Percentiles rank a stretch among this genome's conserved stretches.
phyloP scores from a whole-genome alignment of 2,113 vertebrate genomes.

The Carassius gibelio region DNA sequence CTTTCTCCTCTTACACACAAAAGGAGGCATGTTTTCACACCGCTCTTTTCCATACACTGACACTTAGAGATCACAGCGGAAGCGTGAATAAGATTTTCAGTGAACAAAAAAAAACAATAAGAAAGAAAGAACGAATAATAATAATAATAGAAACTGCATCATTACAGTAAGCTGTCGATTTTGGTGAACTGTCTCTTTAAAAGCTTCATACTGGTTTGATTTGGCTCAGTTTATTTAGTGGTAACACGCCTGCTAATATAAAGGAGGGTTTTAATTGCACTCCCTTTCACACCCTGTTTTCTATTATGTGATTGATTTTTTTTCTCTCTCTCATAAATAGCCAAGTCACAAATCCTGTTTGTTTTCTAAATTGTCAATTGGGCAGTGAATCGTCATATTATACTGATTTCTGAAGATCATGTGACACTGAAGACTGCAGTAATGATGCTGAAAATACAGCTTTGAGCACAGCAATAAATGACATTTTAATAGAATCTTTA shows the following conservation, averaged over 20 bases:
- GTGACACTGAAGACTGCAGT: no score
- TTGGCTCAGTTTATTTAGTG: not conserved
- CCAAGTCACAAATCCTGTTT: not conserved
- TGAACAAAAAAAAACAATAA: not conserved
- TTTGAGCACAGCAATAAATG: no score
- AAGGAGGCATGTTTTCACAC: not conserved
- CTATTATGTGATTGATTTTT: not conserved
- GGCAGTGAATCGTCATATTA: no score
- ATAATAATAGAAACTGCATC: not conserved
- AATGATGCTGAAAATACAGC: no score
- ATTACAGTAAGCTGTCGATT: not conserved
- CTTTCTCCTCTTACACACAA: not conserved
- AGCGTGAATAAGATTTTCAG: not conserved
- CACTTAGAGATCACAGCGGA: not conserved
- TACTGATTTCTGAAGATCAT: no score
- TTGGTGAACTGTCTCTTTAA: not conserved
- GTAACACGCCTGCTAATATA: not conserved
- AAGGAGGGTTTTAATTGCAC: not conserved
- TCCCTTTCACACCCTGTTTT: conserved; percentile 10
- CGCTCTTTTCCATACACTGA: not conserved
- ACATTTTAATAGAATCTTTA: no score
- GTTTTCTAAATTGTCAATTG: no score
- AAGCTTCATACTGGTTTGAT: not conserved
- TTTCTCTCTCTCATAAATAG: not conserved
- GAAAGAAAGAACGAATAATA: no score